Percentiles rank a stretch among this genome's conserved stretches.
These are phyloP conservation scores for Pollicipes pollicipes DNA, from an alignment of 1,140 invertebrate species.

Conservation along the genomic window DNA sequence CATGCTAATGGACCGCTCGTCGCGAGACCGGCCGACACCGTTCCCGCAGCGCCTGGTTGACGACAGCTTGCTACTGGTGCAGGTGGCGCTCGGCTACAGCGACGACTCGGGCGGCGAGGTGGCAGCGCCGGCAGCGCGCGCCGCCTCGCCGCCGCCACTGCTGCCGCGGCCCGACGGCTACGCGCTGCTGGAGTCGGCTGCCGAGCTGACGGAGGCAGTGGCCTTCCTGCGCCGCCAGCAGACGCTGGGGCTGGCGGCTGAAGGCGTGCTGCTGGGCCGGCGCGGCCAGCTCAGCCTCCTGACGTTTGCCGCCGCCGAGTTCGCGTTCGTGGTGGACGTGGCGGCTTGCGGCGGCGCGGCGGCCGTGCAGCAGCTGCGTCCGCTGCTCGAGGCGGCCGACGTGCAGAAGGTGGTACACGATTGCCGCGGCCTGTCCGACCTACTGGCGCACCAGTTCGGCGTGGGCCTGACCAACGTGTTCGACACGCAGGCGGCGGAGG, in stretches of 20 bases:
- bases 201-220: neutral
- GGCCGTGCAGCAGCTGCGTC: neutral
- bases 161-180: neutral
- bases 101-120: neutral
- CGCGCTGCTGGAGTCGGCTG: neutral
- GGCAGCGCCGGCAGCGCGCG: neutral
- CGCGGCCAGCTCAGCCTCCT: neutral
- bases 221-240: neutral
- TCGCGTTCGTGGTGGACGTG: neutral
- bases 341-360: neutral
- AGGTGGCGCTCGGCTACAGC: neutral
- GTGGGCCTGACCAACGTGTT: neutral
- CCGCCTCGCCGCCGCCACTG: neutral
- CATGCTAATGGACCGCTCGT: neutral
- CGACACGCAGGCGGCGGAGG: neutral
- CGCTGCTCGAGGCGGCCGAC: neutral
- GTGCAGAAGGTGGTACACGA: slow-evolving; percentile 2
- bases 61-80: neutral
- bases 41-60: neutral
- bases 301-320: neutral
- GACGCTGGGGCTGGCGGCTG: neutral
- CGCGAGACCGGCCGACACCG: too few species aligned
- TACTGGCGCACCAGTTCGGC: neutral
- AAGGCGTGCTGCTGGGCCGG: neutral
- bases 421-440: neutral